These are phyloP conservation scores for Dromaius novaehollandiae DNA, from an alignment of 2,113 vertebrate species.

Conservation along the genomic window DNA sequence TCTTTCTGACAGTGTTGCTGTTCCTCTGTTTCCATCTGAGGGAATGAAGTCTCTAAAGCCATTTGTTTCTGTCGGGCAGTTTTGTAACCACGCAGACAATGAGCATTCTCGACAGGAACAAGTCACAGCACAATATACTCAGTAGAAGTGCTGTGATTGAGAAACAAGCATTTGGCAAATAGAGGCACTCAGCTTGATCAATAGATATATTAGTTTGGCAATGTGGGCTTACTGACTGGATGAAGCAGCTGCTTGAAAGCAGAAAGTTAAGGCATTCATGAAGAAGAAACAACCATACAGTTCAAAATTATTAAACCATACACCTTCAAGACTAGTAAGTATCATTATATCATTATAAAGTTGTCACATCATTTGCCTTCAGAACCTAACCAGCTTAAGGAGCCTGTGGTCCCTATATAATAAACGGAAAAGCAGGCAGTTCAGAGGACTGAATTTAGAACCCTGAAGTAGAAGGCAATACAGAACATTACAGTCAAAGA, in stretches of 20 bases:
- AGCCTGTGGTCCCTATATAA: not conserved
- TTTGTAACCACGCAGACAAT: not conserved
- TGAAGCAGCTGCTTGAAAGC: not conserved
- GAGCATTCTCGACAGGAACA: not conserved
- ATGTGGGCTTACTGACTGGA: not conserved
- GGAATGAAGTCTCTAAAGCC: not conserved
- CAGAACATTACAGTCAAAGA: not conserved
- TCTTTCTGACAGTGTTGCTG: not conserved
- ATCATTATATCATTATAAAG: not conserved
- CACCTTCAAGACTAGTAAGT: not conserved
- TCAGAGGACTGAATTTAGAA: not conserved
- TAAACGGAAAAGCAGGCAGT: fast-evolving
- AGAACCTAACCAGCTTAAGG: not conserved
- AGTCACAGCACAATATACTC: not conserved
- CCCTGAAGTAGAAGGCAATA: not conserved
- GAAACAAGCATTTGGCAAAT: not conserved
- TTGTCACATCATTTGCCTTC: not conserved
- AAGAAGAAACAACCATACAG: not conserved
- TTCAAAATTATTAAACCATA: not conserved
- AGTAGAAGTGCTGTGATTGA: not conserved
- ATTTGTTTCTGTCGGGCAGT: not conserved
- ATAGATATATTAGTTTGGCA: not conserved
- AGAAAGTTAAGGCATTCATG: not conserved
- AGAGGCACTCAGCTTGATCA: not conserved
- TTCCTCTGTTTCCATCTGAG: not conserved